phyloP scores from a whole-genome alignment of 2,888 invertebrate genomes.

The Diloba caeruleocephala region DNA sequence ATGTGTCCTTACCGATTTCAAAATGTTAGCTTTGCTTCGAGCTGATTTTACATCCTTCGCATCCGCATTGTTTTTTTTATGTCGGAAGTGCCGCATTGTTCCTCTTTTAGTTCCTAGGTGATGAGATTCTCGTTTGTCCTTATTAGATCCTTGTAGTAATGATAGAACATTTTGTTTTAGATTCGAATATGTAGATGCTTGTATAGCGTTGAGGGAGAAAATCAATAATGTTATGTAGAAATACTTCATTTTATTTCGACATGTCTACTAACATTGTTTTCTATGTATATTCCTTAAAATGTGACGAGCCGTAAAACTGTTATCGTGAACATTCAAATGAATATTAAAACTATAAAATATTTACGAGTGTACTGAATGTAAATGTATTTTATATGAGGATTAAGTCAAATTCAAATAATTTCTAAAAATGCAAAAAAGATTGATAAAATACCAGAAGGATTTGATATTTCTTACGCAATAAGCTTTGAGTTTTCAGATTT shows the following conservation, averaged over 20 bases:
- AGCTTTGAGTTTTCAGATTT: no score
- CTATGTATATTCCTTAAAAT: conserved; percentile 4
- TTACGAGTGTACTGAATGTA: conserved; percentile 15
- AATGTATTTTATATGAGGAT: conserved; percentile 17
- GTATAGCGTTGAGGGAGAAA: conserved; percentile 21
- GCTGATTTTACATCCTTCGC: conserved; percentile 21
- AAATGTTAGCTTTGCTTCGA: conserved; percentile 17
- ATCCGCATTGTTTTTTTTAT: conserved; percentile 18
- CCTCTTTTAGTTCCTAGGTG: background rate
- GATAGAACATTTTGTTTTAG: conserved; percentile 48
- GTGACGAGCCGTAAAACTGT: background rate
- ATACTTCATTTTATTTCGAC: conserved; percentile 60
- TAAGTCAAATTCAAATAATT: no score
- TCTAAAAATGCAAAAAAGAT: no score
- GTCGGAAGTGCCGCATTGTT: conserved; percentile 1
- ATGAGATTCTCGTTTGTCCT: background rate
- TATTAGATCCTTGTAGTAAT: conserved; percentile 26
- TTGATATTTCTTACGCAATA: no score
- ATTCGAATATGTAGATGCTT: conserved; percentile 51
- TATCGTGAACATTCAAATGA: conserved; percentile 36
- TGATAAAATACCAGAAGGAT: no score
- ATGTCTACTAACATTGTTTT: conserved; percentile 46
- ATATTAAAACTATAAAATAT: conserved; percentile 35
- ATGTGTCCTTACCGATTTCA: conserved; percentile 22
- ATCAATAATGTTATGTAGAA: conserved; percentile 30